Percentiles rank a stretch among this genome's conserved stretches.
phyloP scores from a whole-genome alignment of 2,113 vertebrate genomes.

The Sinosuthora webbiana region DNA sequence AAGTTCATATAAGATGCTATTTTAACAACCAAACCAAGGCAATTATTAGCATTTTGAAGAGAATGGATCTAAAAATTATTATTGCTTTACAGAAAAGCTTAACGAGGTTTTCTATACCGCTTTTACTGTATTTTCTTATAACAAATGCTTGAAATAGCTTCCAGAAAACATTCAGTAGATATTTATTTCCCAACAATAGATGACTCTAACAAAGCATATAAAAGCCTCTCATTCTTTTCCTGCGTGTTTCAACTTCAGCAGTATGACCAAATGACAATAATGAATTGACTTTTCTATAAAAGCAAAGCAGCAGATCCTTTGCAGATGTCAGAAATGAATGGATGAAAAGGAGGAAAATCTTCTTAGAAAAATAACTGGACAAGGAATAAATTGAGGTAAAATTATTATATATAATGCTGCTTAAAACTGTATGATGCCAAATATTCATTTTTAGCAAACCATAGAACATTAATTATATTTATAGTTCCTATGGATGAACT shows the following conservation, averaged over 20 bases:
- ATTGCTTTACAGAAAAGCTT: not conserved
- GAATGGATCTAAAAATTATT: not conserved
- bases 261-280: constrained; percentile 18
- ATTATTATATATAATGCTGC: not conserved
- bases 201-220: constrained; percentile 13
- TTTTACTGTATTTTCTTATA: not conserved
- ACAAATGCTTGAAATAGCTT: constrained; percentile 19
- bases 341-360: not conserved
- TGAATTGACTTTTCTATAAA: not conserved
- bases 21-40: not conserved
- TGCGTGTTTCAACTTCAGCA: not conserved
- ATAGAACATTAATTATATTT: not conserved
- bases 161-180: constrained; percentile 18
- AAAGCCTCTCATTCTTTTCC: not conserved
- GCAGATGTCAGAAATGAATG: not conserved
- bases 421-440: not conserved
- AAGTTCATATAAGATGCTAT: not conserved
- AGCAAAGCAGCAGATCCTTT: not conserved
- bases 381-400: not conserved
- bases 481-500: not conserved
- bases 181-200: constrained; percentile 22
- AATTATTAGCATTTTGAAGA: not conserved
- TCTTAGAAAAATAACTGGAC: not conserved
- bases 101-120: not conserved
- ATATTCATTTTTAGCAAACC: not conserved